Percentiles rank a stretch among this genome's conserved stretches.
phyloP scores from a whole-genome alignment of 1,140 invertebrate species.

The Battus philenor region DNA sequence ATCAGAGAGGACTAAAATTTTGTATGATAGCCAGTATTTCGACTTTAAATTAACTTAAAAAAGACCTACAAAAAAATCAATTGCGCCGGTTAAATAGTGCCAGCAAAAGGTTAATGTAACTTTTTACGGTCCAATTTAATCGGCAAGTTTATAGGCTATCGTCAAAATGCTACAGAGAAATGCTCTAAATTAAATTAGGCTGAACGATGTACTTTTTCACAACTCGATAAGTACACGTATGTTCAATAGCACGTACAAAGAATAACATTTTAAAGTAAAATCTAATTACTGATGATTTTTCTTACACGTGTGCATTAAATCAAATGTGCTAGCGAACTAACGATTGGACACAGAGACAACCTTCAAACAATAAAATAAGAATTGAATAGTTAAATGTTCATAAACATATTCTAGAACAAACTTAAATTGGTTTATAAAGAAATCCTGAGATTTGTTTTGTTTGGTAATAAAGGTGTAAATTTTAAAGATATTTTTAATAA shows the following conservation, averaged over 20 bases:
- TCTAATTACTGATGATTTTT: no score
- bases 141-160: constrained; percentile 34
- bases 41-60: constrained; percentile 18
- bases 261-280: no score
- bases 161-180: constrained; percentile 31
- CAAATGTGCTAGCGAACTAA: no score
- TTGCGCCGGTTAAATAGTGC: constrained; percentile 43
- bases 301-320: no score
- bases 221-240: no score
- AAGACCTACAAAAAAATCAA: constrained; percentile 45
- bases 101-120: constrained; percentile 53
- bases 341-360: neutral
- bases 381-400: neutral
- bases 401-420: neutral
- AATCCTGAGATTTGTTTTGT: neutral
- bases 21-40: neutral
- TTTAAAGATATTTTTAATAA: neutral
- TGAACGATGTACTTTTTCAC: constrained; percentile 5
- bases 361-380: neutral
- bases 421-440: neutral
- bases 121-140: constrained; percentile 51
- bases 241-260: no score
- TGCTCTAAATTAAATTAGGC: constrained; percentile 50
- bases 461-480: neutral
- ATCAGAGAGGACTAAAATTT: no score